Conservation (phyloP, 2,797 vertebrate genomes). For the Oreochromis grahami region DNA sequence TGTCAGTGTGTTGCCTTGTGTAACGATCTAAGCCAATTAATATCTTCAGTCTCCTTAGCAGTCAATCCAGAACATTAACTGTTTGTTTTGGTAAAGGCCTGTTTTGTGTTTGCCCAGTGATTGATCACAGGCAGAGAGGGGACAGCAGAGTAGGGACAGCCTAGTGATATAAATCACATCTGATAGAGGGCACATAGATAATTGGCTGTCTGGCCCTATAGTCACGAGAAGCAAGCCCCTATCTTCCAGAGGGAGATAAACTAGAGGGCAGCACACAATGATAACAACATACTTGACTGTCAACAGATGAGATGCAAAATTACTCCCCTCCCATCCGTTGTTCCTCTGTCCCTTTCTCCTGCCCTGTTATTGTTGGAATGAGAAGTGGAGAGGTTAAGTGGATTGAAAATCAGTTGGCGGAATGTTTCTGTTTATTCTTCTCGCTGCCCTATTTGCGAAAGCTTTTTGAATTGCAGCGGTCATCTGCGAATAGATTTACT, state of each 20-base stretch:
- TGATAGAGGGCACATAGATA: conserved; percentile 83
- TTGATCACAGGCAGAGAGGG: conserved; percentile 76
- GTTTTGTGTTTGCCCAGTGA: conserved; percentile 72
- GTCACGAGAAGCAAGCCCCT: conserved; percentile 66
- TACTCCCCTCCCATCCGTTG: conserved; percentile 10
- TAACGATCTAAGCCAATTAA: conserved; percentile 48
- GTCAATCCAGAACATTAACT: conserved; percentile 56
- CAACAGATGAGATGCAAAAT: conserved; percentile 77
- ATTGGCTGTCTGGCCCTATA: conserved; percentile 78
- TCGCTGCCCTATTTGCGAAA: conserved; percentile 39
- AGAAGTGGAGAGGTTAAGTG: conserved; percentile 68
- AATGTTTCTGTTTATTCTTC: conserved; percentile 59
- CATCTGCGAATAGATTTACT: conserved; percentile 64
- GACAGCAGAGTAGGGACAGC: conserved; percentile 70
- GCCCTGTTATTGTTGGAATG: conserved; percentile 54
- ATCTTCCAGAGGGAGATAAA: conserved; percentile 78
- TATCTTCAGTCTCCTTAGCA: conserved; percentile 48
- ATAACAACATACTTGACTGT: conserved; percentile 77
- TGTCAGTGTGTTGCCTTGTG: conserved; percentile 35
- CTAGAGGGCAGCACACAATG: conserved; percentile 70
- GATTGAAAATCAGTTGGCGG: conserved; percentile 64
- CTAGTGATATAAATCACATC: conserved; percentile 80
- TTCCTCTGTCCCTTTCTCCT: conserved; percentile 34
- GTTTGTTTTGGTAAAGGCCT: conserved; percentile 66
- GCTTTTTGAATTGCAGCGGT: conserved; percentile 40